Base-by-base conservation (phyloP, 2,113 vertebrate species). In the Oreamnos americanus region DNA sequence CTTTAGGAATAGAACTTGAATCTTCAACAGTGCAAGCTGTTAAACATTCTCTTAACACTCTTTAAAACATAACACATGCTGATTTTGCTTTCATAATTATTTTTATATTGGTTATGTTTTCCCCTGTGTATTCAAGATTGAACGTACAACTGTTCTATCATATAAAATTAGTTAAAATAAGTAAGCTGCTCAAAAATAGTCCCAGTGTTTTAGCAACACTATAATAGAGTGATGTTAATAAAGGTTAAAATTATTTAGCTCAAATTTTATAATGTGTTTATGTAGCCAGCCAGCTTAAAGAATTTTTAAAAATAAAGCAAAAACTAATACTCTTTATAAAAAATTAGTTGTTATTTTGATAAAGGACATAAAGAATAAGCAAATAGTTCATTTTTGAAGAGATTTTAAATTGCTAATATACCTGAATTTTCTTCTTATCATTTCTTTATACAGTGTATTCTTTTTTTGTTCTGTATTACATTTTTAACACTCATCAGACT, bases 31-130 rank as follows among this genome's bases (percentile, higher is more conserved):
- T 96, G 90, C 90, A 87, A 98, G 82, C 94, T 93, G 49, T 94
- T 97, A 90, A 95, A 87, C 47, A 86, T 76, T 96, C 67, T 71
- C n/a, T 98, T 98, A 98, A 97, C 98, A 98, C 96, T 98, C 98
- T 98, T 90, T 82, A 84, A 89, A 51, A 47, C 16, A 76, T 81
- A 78, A 47, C 13, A 23, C 1, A 26, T 86, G 5, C 47, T 91
- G 28, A 53, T 79, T 98, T 87, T 96, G 67, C n/a, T 92, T 97
- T 86, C n/a, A 58, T 13, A 53, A 9, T 45, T 81, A 78, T 95
- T 93, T 85, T 97, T 28, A 14, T 97, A 13, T 94, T 49, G 47
- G 49, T 74, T 81, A 0, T 82, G 0, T 95, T 47, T 53, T 91
- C 83, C 55, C 94, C 94, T 76, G 62, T 83, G 43, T 11, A 92